phyloP scores from a whole-genome alignment of 2,888 invertebrate genomes.

The Cosmia trapezina region DNA sequence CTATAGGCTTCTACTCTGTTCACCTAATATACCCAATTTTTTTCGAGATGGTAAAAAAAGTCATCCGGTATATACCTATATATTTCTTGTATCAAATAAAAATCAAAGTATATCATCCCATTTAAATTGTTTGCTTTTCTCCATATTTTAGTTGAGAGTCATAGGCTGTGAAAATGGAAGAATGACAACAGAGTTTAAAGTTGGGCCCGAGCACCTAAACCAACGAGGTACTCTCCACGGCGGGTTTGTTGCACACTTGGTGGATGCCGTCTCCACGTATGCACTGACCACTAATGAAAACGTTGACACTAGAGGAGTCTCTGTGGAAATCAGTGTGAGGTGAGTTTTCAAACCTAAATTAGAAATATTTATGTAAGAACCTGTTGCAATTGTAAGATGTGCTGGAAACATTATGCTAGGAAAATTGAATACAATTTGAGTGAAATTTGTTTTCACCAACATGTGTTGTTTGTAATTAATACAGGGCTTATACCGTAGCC shows the following conservation, averaged over 20 bases:
- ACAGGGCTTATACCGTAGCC: neutral
- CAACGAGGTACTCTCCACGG: conserved; percentile 94
- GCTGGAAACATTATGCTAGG: neutral
- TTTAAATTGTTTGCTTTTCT: conserved; percentile 5
- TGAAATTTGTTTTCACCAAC: neutral
- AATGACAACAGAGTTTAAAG: conserved; percentile 94
- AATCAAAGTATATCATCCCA: neutral
- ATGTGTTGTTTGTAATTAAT: neutral
- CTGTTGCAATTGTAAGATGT: neutral
- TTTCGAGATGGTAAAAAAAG: no score
- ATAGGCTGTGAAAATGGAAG: conserved; percentile 92
- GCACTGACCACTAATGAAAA: conserved; percentile 93
- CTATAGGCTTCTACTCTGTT: no score
- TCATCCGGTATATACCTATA: no score
- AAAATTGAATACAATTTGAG: neutral
- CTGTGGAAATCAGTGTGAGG: conserved; percentile 95
- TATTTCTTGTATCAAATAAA: neutral
- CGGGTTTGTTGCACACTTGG: conserved; percentile 95
- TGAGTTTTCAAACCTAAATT: conserved; percentile 76
- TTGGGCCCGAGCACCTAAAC: conserved; percentile 94
- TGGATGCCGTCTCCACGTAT: conserved; percentile 93
- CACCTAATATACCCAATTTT: no score
- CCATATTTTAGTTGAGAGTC: conserved; percentile 78
- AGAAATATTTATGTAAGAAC: neutral
- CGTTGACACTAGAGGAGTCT: conserved; percentile 93